These are phyloP conservation scores for Clavelina lepadiformis DNA, from an alignment of 23 tunicate genomes.

Conservation along the genomic window DNA sequence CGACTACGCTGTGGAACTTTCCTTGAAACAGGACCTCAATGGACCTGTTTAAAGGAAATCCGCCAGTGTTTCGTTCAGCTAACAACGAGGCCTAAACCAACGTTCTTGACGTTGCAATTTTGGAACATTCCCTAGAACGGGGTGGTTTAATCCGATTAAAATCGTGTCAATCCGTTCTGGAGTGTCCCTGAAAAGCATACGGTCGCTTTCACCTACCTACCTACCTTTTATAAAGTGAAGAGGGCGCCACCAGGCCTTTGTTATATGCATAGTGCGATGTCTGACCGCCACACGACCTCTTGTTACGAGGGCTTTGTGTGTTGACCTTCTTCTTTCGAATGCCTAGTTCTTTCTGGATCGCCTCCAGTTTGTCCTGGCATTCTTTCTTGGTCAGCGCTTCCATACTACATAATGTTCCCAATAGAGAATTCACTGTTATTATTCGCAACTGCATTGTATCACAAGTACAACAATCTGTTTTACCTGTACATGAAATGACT, in stretches of 20 bases:
- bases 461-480: not conserved
- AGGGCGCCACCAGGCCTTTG: slow-evolving; percentile 58
- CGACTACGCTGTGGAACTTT: slow-evolving; percentile 44
- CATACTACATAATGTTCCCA: slow-evolving; percentile 30
- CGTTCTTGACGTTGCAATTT: not conserved
- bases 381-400: slow-evolving; percentile 72
- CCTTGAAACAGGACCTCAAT: slow-evolving; percentile 45
- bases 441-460: not conserved
- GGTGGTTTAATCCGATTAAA: slow-evolving; percentile 5
- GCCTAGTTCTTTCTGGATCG: slow-evolving; percentile 56
- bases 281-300: not conserved
- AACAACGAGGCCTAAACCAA: no score
- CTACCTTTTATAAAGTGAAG: slow-evolving; percentile 73
- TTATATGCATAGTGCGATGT: slow-evolving; percentile 54
- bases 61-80: no score
- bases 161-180: slow-evolving; percentile 9
- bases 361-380: slow-evolving; percentile 54
- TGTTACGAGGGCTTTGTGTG: not conserved
- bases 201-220: not conserved
- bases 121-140: slow-evolving; percentile 31
- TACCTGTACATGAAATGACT: slow-evolving; percentile 98
- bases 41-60: slow-evolving; percentile 42
- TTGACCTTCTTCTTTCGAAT: slow-evolving; percentile 6
- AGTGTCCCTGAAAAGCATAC: slow-evolving; percentile 15
- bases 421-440: not conserved